Percentiles rank a stretch among this genome's conserved stretches.
phyloP scores from a whole-genome alignment of 2,113 vertebrate species.

The Gadus chalcogrammus region DNA sequence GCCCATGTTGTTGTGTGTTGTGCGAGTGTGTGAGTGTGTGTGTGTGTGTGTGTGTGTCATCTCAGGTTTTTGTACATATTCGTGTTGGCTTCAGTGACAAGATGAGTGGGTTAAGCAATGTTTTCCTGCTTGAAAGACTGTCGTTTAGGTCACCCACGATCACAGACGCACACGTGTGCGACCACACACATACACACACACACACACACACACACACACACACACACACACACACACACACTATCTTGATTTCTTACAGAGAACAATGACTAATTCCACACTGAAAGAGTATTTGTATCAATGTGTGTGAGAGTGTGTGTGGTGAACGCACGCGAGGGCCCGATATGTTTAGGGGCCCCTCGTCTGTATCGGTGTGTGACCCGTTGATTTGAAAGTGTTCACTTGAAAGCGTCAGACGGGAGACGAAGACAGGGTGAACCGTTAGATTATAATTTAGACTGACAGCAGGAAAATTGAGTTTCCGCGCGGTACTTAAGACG shows the following conservation, averaged over 20 bases:
- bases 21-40: background rate
- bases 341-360: too few relatives aligned
- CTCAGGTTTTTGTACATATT: background rate
- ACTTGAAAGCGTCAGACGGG: background rate
- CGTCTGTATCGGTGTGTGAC: background rate
- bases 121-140: constrained; percentile 28
- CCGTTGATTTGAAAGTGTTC: background rate
- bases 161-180: background rate
- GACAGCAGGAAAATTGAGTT: constrained; percentile 51
- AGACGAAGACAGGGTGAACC: constrained; percentile 7
- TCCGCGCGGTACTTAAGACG: constrained; percentile 38
- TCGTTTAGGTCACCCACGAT: constrained; percentile 31
- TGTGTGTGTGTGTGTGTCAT: background rate
- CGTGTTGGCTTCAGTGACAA: background rate
- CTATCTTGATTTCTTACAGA: background rate
- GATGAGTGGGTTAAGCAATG: constrained; percentile 12
- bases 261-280: background rate
- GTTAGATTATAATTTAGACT: constrained; percentile 33
- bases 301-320: constrained; percentile 10
- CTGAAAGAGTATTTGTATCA: background rate
- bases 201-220: background rate
- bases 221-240: background rate
- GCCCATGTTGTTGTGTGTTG: background rate
- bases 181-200: background rate
- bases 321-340: background rate